These are phyloP conservation scores for Triops cancriformis DNA, from an alignment of 1,140 invertebrate genomes.

Conservation along the genomic window DNA sequence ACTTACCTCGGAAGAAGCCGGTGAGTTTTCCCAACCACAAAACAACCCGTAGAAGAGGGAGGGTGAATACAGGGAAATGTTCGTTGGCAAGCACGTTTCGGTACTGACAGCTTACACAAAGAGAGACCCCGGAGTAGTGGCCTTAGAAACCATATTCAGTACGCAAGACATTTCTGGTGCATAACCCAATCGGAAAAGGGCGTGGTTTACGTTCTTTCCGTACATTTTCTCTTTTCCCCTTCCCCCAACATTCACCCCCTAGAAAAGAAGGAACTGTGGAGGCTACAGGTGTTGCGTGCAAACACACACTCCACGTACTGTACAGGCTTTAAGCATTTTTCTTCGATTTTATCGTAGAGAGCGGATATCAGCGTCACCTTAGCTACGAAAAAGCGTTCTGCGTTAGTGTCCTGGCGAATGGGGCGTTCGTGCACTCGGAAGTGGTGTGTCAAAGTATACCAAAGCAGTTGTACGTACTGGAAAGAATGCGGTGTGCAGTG, in stretches of 20 bases:
- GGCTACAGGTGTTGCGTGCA: slow-evolving; percentile 1
- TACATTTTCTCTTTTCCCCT: background rate
- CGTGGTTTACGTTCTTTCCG: background rate
- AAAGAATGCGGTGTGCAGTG: background rate
- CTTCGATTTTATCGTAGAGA: background rate
- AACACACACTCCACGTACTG: background rate
- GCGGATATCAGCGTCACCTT: too few relatives aligned
- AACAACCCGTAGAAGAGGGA: background rate
- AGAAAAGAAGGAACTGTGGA: background rate
- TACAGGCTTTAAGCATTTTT: background rate
- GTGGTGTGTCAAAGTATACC: background rate
- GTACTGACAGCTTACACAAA: slow-evolving; percentile 3
- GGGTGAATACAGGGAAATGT: background rate
- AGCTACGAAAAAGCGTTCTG: background rate
- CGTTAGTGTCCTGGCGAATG: background rate
- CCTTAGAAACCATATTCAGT: background rate
- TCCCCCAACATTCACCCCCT: background rate
- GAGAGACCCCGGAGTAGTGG: background rate
- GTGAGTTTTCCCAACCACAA: background rate
- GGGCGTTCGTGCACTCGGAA: background rate
- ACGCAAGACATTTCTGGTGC: background rate
- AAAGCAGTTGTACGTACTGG: background rate
- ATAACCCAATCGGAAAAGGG: background rate
- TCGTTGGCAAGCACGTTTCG: background rate
- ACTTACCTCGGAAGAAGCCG: background rate